Evolutionary conservation across 2,888 invertebrate genomes (phyloP), one percentile per base, ranked within the genome.

Genomic region (Drosophila austrosaltans): DNA sequence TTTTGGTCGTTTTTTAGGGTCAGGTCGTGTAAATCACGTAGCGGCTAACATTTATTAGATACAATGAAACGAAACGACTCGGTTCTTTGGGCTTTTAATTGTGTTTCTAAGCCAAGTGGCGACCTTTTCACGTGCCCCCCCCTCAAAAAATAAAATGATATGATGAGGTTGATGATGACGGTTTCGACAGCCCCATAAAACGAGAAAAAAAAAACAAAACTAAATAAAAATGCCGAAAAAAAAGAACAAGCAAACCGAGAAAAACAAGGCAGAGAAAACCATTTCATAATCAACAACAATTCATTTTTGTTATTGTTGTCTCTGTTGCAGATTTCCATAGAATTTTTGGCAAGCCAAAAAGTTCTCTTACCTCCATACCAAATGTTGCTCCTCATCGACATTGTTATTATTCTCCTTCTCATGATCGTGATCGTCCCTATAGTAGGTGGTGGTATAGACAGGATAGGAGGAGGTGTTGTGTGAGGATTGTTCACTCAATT

Each of bases 401-500:
- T 20, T 57, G 56, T 66, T 69, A 54, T 79, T 81, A 48, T 91
- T 90, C 75, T 90, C 90, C 62, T 72, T 72, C 1, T 72, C 67
- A 25, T 53, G 32, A 2, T 66, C 4, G 10, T 12, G 48, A 48
- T 94, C 72, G 95, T 92, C 91, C 95, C 82, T 96, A 92, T 96
- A 96, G 92, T 96, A 96, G 92, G 96, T 96, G 92, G 96, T 96
- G 92, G 96, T 96, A 92, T 96, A 96, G 79, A 96, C 90, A 67
- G 77, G 74, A 65, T 82, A 85, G 42, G 86, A 90, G 53, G 90
- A 32, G 36, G 44, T 48, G 36, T 67, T 64, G 30, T 67, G 22
- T 28, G 69, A 61, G 63, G 59, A 82, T 57, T 91, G 75, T 44
- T 89, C 75, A 57, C 88, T 89, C 36, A 91, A 78, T 72, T 90